Evolutionary conservation across 2,888 invertebrate genomes (phyloP).

Genomic region (Heliconius charithonia): DNA sequence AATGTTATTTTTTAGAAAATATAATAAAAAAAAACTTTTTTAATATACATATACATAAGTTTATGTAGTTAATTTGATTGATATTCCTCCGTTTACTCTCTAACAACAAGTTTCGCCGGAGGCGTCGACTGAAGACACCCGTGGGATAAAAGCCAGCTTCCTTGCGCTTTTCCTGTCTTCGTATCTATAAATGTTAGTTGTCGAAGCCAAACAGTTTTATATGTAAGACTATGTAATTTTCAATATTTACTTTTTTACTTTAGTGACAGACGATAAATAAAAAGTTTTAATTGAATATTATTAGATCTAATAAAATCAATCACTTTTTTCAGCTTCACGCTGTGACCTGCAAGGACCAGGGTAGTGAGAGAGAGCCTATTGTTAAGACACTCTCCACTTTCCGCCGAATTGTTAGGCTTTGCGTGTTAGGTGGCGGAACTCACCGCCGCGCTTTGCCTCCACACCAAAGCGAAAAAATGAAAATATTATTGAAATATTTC

Average conservation of each 20-base stretch:
- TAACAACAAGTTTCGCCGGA: conserved; percentile 1
- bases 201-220: neutral
- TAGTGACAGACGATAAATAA: neutral
- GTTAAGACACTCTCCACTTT: no score
- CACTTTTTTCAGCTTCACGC: neutral
- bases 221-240: neutral
- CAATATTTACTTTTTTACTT: no score
- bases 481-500: no score
- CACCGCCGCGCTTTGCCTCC: no score
- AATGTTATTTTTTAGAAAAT: neutral
- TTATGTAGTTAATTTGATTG: neutral
- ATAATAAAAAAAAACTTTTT: neutral
- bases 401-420: no score
- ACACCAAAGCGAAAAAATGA: no score
- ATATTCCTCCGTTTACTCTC: neutral
- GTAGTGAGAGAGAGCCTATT: no score
- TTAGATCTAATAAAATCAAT: conserved; percentile 21
- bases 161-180: neutral
- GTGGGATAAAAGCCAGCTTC: conserved; percentile 52
- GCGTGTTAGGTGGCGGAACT: no score
- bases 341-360: no score
- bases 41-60: neutral
- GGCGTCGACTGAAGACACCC: conserved; percentile 67
- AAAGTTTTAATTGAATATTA: neutral
- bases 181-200: neutral